Evolutionary conservation across 2,113 vertebrate genomes (phyloP).

Genomic region (Corvus moneduloides): DNA sequence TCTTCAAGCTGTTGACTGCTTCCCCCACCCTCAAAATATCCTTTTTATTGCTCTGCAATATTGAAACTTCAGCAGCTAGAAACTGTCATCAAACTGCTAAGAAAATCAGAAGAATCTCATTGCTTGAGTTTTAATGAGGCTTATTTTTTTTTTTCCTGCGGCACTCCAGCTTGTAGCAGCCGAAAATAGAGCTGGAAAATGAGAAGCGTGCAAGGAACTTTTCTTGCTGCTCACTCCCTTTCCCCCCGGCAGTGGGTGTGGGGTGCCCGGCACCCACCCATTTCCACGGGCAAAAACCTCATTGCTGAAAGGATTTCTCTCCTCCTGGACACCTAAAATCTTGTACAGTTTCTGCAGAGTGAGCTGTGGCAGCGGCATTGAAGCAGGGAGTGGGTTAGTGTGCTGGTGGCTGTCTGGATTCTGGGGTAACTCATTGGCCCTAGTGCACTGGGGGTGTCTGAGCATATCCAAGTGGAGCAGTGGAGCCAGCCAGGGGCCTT

Average conservation of each 20-base stretch:
- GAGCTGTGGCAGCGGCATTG: neutral
- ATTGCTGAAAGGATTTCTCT: neutral
- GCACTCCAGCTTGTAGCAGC: neutral
- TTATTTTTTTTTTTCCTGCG: neutral
- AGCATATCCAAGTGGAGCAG: neutral
- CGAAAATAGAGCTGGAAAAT: neutral
- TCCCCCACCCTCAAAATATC: neutral
- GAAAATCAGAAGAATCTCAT: neutral
- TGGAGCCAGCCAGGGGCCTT: neutral
- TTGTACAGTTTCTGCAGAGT: neutral
- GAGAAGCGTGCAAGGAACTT: neutral
- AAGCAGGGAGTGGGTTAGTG: rapidly evolving
- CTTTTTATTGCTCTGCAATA: neutral
- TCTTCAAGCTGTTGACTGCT: neutral
- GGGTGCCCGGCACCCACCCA: neutral
- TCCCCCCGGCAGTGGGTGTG: neutral
- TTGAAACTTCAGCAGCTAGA: constrained; percentile 5
- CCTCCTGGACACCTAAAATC: neutral
- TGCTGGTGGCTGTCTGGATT: neutral
- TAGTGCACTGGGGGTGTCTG: neutral
- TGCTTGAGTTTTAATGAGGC: neutral
- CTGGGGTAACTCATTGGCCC: rapidly evolving
- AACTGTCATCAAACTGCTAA: neutral
- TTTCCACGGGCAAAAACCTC: neutral
- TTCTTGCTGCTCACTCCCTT: neutral